Base-by-base conservation (phyloP, 2,797 vertebrate genomes). In the Sebastes hubbsi region DNA sequence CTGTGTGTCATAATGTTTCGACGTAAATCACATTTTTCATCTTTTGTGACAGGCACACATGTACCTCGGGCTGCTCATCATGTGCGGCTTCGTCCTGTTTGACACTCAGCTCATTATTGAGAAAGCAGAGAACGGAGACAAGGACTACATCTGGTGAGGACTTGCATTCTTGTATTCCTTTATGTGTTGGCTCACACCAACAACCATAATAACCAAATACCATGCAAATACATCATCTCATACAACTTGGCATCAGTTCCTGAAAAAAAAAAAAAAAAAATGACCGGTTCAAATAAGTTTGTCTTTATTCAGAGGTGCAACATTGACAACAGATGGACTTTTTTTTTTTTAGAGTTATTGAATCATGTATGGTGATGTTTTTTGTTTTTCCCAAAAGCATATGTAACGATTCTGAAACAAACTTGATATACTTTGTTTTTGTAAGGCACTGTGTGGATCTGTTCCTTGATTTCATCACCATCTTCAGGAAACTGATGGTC, bases 31-130 rank as follows among this genome's bases (percentile, higher is more conserved):
- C n/a, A 0, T 8, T 14, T 8, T 20, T 25, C 5, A 7, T 56
- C 1, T 64, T 1, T 38, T 14, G 24, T 3, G 5, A 9, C 91
- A 99, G 98, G 97, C 95, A 70, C 97, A 99, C 88, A 93, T 99
- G 86, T 99, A 98, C 92, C 80, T 98, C 62, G 97, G 97, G 1
- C 96, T 99, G 88, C 80, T 97, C 90, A 75, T 99, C 88, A 99
- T 99, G 97, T 99, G 98, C 11, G 98, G 97, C 69, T 99, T 99
- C 69, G 97, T 99, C 86, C 97, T 99, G 81, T 99, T 99, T 20
- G 98, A 99, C 95, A 99, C 98, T 63, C 98, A 99, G 91, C 97
- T 99, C 77, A 98, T 99, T 93, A 99, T 99, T 4, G 98, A 99
- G 94, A 99, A 99, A 84, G 97, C 97, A 0, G 98, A 99, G 92